Evolutionary conservation across 2,113 vertebrate genomes (phyloP), one percentile per base, ranked within the genome.

Genomic region (Mohoua ochrocephala): DNA sequence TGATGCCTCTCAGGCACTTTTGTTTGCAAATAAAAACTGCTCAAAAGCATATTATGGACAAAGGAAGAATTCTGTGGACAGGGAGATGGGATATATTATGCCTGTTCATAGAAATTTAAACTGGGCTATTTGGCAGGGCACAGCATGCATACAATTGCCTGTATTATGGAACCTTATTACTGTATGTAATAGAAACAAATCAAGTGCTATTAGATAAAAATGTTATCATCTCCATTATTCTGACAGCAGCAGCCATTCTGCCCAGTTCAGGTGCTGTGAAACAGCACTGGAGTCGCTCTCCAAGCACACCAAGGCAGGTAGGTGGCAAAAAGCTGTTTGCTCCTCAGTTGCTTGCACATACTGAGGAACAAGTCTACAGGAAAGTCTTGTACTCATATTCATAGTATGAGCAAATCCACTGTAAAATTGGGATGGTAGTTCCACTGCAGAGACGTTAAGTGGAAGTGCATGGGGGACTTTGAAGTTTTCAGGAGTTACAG

Each of bases 11-110:
- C 52, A 91, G 91, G 44, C 23, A 78, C 52, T 96, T 93, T 81
- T 49, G 93, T 92, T 96, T 96, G 76, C 64, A 94, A 94, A 91
- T 95, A 89, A 95, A 96, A 89, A n/a, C 47, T 85, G 21, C 73
- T 94, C 77, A 68, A 93, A 94, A 87, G 28, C 44, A 35, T 86
- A 73, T 89, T 93, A 84, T 50, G 71, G 74, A 57, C 56, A 85
- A 69, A 80, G 52, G 44, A 84, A 89, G 30, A 89, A 64, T 74
- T 96, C 75, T 79, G 57, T 75, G 39, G 49, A 73, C 57, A 52
- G 24, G 23, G 52, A 84, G 49, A 44, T 87, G 60, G 8, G 53
- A 60, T 81, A 21, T 67, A 63, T 89, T 89, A 53, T 77, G 31
- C 27, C 64, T 56, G 10, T 69, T 83, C 57, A 75, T 13, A 63